Conservation (phyloP, 2,797 vertebrate species). For the Ciconia nigra region DNA sequence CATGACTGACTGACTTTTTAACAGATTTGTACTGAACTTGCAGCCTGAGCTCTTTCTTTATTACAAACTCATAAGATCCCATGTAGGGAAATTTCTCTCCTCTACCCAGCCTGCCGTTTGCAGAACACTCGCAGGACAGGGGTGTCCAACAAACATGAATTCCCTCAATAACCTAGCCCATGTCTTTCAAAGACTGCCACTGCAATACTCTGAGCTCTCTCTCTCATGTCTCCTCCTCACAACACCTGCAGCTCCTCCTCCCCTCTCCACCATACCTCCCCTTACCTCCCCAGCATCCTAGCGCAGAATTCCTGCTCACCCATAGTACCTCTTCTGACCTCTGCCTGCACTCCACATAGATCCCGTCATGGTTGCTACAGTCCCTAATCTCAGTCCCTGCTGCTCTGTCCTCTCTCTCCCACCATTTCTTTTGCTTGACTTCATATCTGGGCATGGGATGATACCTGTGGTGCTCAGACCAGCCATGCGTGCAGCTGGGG, state of each 20-base stretch:
- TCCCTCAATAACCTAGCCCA: background rate
- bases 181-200: background rate
- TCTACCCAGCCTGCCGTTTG: background rate
- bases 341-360: background rate
- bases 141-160: background rate
- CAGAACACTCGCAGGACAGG: background rate
- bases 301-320: background rate
- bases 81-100: background rate
- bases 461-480: background rate
- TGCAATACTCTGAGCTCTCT: background rate
- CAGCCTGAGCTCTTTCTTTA: background rate
- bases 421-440: background rate
- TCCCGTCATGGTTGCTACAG: background rate
- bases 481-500: fast-evolving
- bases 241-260: background rate
- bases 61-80: fast-evolving
- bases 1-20: background rate
- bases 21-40: background rate
- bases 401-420: background rate
- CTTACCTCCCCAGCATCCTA: background rate
- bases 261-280: background rate
- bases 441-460: background rate
- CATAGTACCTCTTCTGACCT: background rate
- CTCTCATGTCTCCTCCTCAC: background rate
- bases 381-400: background rate